Percentiles rank a stretch among this genome's conserved stretches.
Conservation (phyloP, 2,113 vertebrate species). For the Nestor notabilis region DNA sequence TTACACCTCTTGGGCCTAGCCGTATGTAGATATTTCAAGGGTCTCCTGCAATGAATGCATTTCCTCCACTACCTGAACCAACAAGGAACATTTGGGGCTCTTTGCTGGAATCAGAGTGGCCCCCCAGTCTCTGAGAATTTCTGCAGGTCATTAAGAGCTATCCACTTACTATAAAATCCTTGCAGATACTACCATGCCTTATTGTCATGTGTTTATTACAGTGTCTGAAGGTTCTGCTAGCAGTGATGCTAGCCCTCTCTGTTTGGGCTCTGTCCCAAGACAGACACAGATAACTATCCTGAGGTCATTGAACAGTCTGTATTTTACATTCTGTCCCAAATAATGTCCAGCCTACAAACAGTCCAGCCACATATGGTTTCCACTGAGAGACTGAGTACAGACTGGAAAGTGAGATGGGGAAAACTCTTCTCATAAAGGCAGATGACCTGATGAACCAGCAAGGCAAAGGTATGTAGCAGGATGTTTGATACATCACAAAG, state of each 20-base stretch:
- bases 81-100: not conserved
- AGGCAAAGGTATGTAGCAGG: not conserved
- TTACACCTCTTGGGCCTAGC: not conserved
- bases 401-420: not conserved
- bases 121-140: not conserved
- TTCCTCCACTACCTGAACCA: not conserved
- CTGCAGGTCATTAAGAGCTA: not conserved
- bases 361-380: fast-evolving
- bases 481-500: not conserved
- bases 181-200: not conserved
- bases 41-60: not conserved
- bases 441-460: not conserved
- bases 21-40: not conserved
- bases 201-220: not conserved
- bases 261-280: not conserved
- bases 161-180: not conserved
- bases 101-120: not conserved
- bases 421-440: not conserved
- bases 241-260: not conserved
- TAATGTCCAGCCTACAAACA: not conserved
- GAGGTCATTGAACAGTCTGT: not conserved
- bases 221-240: not conserved
- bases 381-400: not conserved
- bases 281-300: not conserved
- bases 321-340: not conserved